Evolutionary conservation across 2,797 vertebrate genomes (phyloP).

Genomic region (Halcyon leucocephala): DNA sequence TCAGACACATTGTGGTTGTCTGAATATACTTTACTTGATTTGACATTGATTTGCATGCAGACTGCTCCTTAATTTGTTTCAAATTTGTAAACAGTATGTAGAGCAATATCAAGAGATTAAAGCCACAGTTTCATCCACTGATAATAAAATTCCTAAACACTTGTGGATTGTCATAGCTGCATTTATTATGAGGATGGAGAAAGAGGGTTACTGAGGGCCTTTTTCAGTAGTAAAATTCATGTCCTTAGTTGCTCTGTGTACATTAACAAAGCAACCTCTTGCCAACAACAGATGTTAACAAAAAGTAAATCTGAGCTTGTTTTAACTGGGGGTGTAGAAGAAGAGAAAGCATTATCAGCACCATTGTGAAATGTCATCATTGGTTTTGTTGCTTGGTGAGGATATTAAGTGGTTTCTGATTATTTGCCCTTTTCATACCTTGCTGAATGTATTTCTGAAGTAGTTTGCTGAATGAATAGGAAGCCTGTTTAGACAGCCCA

Average conservation of each 20-base stretch:
- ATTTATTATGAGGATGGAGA: background rate
- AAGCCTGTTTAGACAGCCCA: background rate
- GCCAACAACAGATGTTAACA: conserved; percentile 25
- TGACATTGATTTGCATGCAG: background rate
- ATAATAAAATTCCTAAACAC: conserved; percentile 41
- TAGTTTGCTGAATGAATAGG: conserved; percentile 24
- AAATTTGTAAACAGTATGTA: conserved; percentile 9
- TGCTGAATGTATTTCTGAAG: conserved; percentile 4
- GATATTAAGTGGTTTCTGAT: conserved; percentile 23
- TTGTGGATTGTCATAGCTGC: background rate
- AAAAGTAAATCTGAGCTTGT: conserved; percentile 4
- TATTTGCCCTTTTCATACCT: conserved; percentile 23
- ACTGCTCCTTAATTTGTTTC: conserved; percentile 30
- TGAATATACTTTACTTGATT: conserved; percentile 2
- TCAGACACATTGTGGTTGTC: conserved; percentile 15
- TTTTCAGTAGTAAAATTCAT: background rate
- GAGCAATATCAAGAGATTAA: background rate
- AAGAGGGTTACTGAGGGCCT: background rate
- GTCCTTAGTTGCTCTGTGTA: background rate
- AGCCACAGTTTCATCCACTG: conserved; percentile 21
- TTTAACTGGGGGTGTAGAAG: background rate
- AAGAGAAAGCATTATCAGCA: conserved; percentile 21
- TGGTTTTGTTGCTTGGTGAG: conserved; percentile 19
- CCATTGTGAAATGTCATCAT: conserved; percentile 21
- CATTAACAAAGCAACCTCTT: background rate